Base-by-base conservation (phyloP, 2,888 invertebrate genomes). In the Drosophila ezoana region DNA sequence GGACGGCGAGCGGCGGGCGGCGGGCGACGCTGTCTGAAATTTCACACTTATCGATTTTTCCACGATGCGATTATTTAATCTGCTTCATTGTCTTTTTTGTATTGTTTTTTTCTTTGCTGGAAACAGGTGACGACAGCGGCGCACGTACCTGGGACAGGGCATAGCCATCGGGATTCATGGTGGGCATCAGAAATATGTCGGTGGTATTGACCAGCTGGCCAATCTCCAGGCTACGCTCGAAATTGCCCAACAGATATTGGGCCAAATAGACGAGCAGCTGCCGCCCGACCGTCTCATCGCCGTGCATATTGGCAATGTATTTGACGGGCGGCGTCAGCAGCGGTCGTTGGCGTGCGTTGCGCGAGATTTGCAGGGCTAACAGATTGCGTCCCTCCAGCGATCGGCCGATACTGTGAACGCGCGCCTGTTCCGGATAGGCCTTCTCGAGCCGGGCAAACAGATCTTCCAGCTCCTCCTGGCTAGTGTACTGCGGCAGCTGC, bases 151-250 rank as follows among this genome's bases (percentile, higher is more conserved):
- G 90, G 54, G 98, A 96, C 61, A 93, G 94, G 91, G 97, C 97
- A 93, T 95, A 99, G 14, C 99, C 99, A 94, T 99, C 95, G 37
- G 99, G 99, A 93, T 99, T 99, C 95, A 99, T 95, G 0, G 98
- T 96, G 0, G 99, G 99, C 97, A 99, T 96, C 85, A 99, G 93
- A 92, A 96, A 98, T 73, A 99, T 97, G 90, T 99, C 97, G 0
- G 98, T 98, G 4, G 93, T 93, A 89, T 99, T 95, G 1, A 99
- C 94, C 60, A 99, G 92, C 64, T 93, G 93, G 0, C 96, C 96
- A 18, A 98, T 94, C 60, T 96, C 93, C 0, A 94, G 93, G 81
- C 94, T 94, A 61, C 93, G 94, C 3, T 95, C 95, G 90, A 96
- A 97, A 90, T 96, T 96, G 9, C 93, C 92, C 52, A 98, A 93